These are phyloP conservation scores for Eristalis arbustorum DNA, from an alignment of 2,888 invertebrate species.

Conservation along the genomic window DNA sequence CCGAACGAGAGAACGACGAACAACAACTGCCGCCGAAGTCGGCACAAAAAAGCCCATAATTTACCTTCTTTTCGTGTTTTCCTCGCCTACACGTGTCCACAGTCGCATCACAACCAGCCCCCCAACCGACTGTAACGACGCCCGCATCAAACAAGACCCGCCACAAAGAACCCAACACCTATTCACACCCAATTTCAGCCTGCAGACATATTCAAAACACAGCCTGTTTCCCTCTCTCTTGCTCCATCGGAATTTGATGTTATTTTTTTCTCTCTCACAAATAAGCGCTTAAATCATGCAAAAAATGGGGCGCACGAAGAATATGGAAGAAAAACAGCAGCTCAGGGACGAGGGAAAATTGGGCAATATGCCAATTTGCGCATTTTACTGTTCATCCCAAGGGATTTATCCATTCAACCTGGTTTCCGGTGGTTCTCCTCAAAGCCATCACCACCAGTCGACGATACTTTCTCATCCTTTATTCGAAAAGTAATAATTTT, in stretches of 20 bases:
- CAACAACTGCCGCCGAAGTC: constrained; percentile 11
- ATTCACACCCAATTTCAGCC: constrained; percentile 46
- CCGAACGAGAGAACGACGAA: neutral
- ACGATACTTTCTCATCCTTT: constrained; percentile 38
- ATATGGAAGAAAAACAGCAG: constrained; percentile 5
- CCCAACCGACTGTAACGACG: neutral
- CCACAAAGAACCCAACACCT: neutral
- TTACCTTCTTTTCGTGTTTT: neutral
- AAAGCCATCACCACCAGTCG: neutral
- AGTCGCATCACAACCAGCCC: neutral
- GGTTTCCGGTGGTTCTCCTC: neutral
- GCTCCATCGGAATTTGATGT: constrained; percentile 31
- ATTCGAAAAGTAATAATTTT: constrained; percentile 68
- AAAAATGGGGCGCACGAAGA: neutral
- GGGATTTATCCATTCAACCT: constrained; percentile 43
- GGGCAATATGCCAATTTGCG: constrained; percentile 70
- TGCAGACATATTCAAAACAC: constrained; percentile 46
- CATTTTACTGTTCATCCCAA: constrained; percentile 66
- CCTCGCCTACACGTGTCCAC: constrained; percentile 30
- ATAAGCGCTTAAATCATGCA: constrained; percentile 66
- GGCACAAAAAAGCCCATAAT: neutral
- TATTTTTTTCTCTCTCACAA: too few species aligned
- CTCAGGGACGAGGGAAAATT: constrained; percentile 35
- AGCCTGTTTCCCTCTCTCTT: neutral
- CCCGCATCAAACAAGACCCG: neutral